Conservation (phyloP, 2,888 invertebrate species). For the Calameuta pallipes region DNA sequence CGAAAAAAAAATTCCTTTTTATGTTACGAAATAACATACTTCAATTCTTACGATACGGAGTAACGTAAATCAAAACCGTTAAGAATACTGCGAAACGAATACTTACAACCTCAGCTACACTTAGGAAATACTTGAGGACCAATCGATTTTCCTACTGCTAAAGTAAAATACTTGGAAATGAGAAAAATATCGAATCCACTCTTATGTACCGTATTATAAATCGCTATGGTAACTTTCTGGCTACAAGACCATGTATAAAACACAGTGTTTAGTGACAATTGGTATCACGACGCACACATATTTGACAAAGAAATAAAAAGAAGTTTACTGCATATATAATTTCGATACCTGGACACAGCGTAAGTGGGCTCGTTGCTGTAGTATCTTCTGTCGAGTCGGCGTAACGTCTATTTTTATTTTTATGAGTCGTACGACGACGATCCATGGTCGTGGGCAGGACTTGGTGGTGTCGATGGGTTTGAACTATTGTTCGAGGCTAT, state of each 20-base stretch:
- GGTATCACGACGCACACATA: not conserved
- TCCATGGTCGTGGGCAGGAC: slow-evolving; percentile 75
- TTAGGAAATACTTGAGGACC: not conserved
- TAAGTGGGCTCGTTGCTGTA: slow-evolving; percentile 9
- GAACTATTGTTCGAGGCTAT: slow-evolving; percentile 81
- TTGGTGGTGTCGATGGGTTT: slow-evolving; percentile 79
- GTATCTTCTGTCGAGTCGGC: slow-evolving; percentile 1
- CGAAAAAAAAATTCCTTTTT: not conserved
- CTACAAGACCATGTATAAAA: slow-evolving; percentile 14
- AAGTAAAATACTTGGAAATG: slow-evolving; percentile 25
- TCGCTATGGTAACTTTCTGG: slow-evolving; percentile 26
- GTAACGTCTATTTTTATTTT: slow-evolving; percentile 31
- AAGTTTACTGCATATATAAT: slow-evolving; percentile 14
- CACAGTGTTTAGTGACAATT: slow-evolving; percentile 5
- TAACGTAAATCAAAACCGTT: not conserved
- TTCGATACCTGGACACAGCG: slow-evolving; percentile 11
- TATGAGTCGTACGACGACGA: slow-evolving; percentile 77
- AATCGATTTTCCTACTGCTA: slow-evolving; percentile 15
- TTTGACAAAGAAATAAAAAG: not conserved
- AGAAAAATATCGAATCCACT: slow-evolving; percentile 12
- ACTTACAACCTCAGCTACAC: not conserved
- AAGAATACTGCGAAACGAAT: not conserved
- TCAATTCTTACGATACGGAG: not conserved
- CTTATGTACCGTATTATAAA: slow-evolving; percentile 14
- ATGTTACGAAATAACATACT: too few species aligned